Evolutionary conservation across 1,140 invertebrate species (phyloP), one percentile per base, ranked within the genome.

Genomic region (Ericerus pela): DNA sequence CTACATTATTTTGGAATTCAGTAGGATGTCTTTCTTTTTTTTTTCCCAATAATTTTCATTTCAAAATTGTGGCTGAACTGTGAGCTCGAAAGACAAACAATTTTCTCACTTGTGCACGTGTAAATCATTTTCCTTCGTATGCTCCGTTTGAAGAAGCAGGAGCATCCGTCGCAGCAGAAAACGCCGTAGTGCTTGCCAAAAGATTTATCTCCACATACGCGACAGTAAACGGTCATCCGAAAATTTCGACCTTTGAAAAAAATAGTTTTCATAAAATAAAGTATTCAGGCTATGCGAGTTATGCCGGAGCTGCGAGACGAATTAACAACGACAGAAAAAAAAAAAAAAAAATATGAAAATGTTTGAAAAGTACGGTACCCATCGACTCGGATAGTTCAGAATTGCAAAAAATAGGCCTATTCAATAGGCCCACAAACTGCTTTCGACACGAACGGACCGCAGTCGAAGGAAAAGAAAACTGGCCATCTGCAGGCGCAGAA

Each of bases 101-200:
- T 3, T 47, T 24, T 27, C 37, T 73, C 71, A 85, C 83, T 79
- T 60, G 85, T 90, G 65, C 88, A 90, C 37, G 75, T 75, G 62
- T 88, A 89, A 2, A 75, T 67, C 6, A 79, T 78, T 10, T 76
- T 76, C 56, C 79, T 77, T 41, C 86, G 69, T 14, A 89, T 75
- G 55, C 82, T 84, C 62, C 83, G 71, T 68, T 91, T 91, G 68
- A 92, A 91, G 66, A 92, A 91, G 63, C 88, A 91, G 33, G 84
- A 86, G 67, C 88, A 91, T 5, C 88, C 88, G 63, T 92, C 88
- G 65, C 88, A 91, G 64, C 85, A 86, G 66, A 77, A 82, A 8
- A 86, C 81, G 0, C 88, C 88, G 63, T 92, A 91, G 68, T 92
- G 87, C 67, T 88, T 87, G 0, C 88, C 88, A 61, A 83, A 89